These are phyloP conservation scores for Phymorhynchus buccinoides DNA, from an alignment of 1,140 invertebrate genomes.

Conservation along the genomic window DNA sequence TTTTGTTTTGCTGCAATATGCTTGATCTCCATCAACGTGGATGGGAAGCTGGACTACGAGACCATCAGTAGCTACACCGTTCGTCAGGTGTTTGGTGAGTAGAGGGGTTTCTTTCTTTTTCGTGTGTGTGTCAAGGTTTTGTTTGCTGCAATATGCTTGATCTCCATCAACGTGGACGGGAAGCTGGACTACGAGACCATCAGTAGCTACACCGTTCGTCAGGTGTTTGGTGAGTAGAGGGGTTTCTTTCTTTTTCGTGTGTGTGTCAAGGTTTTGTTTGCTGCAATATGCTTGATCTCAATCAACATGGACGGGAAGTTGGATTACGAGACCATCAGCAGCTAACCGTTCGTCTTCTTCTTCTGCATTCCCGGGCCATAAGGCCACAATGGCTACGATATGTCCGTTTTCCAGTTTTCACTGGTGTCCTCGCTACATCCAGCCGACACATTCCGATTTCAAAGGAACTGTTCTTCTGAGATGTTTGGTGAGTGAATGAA, in stretches of 20 bases:
- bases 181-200: conserved; percentile 56
- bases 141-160: too few relatives aligned
- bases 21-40: conserved; percentile 53
- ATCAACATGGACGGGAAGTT: conserved; percentile 51
- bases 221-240: conserved; percentile 54
- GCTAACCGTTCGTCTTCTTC: too few relatives aligned
- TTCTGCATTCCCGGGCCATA: too few relatives aligned
- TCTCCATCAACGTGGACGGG: conserved; percentile 51
- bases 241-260: neutral
- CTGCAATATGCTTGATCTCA: too few relatives aligned
- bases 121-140: neutral
- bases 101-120: neutral
- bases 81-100: conserved; percentile 58
- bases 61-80: conserved; percentile 55
- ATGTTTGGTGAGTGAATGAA: conserved; percentile 52
- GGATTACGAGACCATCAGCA: conserved; percentile 54
- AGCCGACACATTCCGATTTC: too few relatives aligned
- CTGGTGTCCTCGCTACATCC: too few relatives aligned
- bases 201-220: conserved; percentile 57
- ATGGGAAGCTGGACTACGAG: conserved; percentile 54
- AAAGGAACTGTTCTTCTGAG: conserved; percentile 52
- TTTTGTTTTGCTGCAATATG: too few relatives aligned
- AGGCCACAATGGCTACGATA: too few relatives aligned
- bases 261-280: neutral
- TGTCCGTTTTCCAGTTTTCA: too few relatives aligned